These are phyloP conservation scores for Myopa tessellatipennis DNA, from an alignment of 2,888 invertebrate species.

Conservation along the genomic window DNA sequence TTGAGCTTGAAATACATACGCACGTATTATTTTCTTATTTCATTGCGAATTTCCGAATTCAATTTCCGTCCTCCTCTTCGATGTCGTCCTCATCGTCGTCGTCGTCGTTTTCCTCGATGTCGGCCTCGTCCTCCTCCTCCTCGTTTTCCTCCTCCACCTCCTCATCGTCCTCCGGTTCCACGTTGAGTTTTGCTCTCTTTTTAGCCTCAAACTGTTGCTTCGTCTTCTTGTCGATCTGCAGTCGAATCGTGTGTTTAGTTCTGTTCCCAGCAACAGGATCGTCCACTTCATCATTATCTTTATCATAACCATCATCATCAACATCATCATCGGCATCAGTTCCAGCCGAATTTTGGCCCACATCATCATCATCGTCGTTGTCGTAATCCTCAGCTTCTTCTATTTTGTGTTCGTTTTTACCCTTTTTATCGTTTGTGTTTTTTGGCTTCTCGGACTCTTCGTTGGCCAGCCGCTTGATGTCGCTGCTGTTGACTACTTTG, in stretches of 20 bases:
- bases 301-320: constrained; percentile 45
- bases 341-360: not conserved
- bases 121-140: constrained; percentile 47
- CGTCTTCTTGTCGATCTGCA: constrained; percentile 15
- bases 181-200: constrained; percentile 38
- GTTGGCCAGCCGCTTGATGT: constrained; percentile 52
- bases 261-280: constrained; percentile 16
- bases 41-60: not conserved
- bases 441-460: constrained; percentile 50
- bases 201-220: constrained; percentile 36
- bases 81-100: constrained; percentile 49
- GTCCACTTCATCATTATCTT: constrained; percentile 43
- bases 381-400: constrained; percentile 31
- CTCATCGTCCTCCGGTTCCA: constrained; percentile 41
- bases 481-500: constrained; percentile 56
- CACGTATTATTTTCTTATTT: constrained; percentile 29
- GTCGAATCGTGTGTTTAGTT: constrained; percentile 15
- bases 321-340: constrained; percentile 44
- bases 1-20: not conserved
- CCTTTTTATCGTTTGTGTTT: constrained; percentile 41
- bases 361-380: constrained; percentile 27
- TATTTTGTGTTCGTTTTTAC: constrained; percentile 29
- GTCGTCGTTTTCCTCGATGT: constrained; percentile 48
- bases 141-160: constrained; percentile 48
- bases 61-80: constrained; percentile 28